These are phyloP conservation scores for Chloebia gouldiae DNA, from an alignment of 2,113 vertebrate species.

Conservation along the genomic window DNA sequence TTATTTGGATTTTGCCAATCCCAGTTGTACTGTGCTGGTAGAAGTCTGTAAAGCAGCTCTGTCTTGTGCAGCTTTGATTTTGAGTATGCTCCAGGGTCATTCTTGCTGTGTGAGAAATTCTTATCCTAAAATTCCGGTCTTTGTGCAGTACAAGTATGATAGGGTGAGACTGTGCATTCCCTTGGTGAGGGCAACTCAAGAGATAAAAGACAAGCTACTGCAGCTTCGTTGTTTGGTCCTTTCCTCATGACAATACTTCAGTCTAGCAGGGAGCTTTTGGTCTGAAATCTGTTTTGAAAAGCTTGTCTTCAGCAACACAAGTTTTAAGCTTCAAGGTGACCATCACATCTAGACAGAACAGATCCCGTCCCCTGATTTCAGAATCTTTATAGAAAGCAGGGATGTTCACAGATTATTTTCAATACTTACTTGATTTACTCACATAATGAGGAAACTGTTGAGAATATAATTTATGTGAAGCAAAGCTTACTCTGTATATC, in stretches of 20 bases:
- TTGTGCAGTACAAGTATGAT: neutral
- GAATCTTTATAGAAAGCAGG: neutral
- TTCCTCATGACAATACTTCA: neutral
- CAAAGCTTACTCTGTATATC: neutral
- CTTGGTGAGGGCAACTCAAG: neutral
- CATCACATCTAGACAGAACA: neutral
- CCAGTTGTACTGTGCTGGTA: neutral
- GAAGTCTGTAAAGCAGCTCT: neutral
- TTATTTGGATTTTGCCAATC: neutral
- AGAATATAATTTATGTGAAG: neutral
- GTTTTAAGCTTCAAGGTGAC: neutral
- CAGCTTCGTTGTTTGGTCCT: neutral
- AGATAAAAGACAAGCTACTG: neutral
- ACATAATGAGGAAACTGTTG: neutral
- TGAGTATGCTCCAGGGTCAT: neutral
- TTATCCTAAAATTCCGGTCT: neutral
- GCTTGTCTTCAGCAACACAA: neutral
- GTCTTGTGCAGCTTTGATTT: neutral
- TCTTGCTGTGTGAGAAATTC: neutral
- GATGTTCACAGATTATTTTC: neutral
- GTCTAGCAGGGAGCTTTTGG: neutral
- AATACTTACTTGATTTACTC: neutral
- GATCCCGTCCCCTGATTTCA: neutral
- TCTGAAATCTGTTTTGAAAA: neutral
- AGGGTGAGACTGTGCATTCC: rapidly evolving